Conservation (phyloP, 2,113 vertebrate genomes). For the Sinocyclocheilus anophthalmus region DNA sequence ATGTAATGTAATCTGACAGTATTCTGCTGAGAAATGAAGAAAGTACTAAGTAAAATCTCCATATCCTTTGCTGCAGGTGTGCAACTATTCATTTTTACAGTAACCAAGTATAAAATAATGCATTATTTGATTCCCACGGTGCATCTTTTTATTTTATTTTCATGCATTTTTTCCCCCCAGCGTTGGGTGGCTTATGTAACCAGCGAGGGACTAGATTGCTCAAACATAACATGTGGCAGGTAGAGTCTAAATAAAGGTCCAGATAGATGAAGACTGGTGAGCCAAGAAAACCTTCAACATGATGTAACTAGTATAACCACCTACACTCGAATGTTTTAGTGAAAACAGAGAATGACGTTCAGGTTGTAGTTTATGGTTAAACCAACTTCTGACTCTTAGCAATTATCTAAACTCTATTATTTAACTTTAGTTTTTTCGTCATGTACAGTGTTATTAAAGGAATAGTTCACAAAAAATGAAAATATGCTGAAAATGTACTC, state of each 20-base stretch:
- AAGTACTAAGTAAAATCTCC: not conserved
- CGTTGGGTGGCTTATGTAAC: not conserved
- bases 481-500: too few relatives aligned
- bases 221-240: not conserved
- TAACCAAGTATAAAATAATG: too few relatives aligned
- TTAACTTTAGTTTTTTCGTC: too few relatives aligned
- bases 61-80: not conserved
- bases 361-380: too few relatives aligned
- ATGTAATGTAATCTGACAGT: conserved; percentile 8
- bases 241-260: not conserved
- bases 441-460: too few relatives aligned
- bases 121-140: too few relatives aligned
- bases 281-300: not conserved
- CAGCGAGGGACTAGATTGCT: not conserved
- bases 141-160: not conserved
- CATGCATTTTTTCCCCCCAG: not conserved
- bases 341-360: not conserved
- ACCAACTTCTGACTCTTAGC: too few relatives aligned
- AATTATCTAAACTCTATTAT: too few relatives aligned
- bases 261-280: not conserved
- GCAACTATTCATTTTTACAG: too few relatives aligned
- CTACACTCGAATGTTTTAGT: not conserved
- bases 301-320: conserved; percentile 2
- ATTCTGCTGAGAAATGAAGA: not conserved
- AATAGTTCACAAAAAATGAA: too few relatives aligned